phyloP scores from a whole-genome alignment of 2,888 invertebrate genomes.

The Trachelus iudaicus region DNA sequence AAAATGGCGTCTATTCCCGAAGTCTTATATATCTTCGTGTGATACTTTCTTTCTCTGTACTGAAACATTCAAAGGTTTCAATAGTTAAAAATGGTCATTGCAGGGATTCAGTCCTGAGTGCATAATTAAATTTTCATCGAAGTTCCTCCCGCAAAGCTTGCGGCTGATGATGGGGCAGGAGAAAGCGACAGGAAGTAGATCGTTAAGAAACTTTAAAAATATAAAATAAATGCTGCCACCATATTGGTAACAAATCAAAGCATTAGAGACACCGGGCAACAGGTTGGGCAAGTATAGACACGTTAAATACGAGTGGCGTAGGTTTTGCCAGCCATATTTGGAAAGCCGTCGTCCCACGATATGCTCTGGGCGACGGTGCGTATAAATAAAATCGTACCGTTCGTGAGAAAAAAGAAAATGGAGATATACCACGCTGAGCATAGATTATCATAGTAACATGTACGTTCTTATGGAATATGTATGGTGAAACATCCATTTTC shows the following conservation, averaged over 20 bases:
- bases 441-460: background rate
- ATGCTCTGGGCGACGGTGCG: slow-evolving; percentile 26
- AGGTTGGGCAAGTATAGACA: slow-evolving; percentile 22
- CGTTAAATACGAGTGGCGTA: slow-evolving; percentile 20
- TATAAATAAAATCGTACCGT: background rate
- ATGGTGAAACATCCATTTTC: background rate
- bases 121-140: background rate
- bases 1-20: slow-evolving; percentile 50
- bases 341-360: slow-evolving; percentile 70
- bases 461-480: background rate
- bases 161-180: background rate
- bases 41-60: slow-evolving; percentile 55
- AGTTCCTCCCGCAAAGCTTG: background rate
- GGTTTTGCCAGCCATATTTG: slow-evolving; percentile 65
- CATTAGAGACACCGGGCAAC: background rate
- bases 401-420: background rate
- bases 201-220: background rate
- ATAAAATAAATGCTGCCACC: background rate
- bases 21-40: slow-evolving; percentile 53
- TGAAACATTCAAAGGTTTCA: slow-evolving; percentile 29
- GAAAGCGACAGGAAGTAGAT: background rate
- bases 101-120: background rate
- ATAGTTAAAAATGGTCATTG: background rate
- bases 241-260: background rate
- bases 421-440: background rate